These are phyloP conservation scores for Eucera pruinosa DNA, from an alignment of 2,888 invertebrate species.

Conservation along the genomic window DNA sequence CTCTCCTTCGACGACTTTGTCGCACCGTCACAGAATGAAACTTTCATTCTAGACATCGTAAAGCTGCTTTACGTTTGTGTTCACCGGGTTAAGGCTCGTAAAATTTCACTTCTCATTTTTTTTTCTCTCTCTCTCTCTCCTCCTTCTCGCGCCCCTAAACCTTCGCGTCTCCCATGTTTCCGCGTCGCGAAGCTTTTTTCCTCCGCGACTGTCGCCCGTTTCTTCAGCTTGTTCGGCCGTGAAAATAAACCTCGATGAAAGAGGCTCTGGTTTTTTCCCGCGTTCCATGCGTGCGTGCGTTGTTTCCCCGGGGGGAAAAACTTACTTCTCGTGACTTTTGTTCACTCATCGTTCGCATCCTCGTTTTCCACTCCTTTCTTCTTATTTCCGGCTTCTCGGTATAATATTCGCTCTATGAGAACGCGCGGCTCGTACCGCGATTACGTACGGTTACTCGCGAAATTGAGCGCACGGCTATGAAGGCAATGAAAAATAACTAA, in stretches of 20 bases:
- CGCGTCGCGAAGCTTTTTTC: slow-evolving; percentile 35
- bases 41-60: slow-evolving; percentile 74
- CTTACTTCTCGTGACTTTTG: too few species aligned
- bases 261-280: background rate
- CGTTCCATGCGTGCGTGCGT: slow-evolving; percentile 1
- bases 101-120: slow-evolving; percentile 61
- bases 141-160: background rate
- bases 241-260: slow-evolving; percentile 49
- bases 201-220: background rate
- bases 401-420: too few species aligned
- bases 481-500: too few species aligned
- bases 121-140: background rate
- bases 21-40: slow-evolving; percentile 66
- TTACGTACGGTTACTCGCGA: too few species aligned
- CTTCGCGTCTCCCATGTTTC: slow-evolving; percentile 8
- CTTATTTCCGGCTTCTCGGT: too few species aligned
- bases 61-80: slow-evolving; percentile 70
- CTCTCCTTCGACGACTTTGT: slow-evolving; percentile 25
- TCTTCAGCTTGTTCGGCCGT: slow-evolving; percentile 36
- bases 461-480: too few species aligned
- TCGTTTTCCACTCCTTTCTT: too few species aligned
- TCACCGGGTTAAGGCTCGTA: slow-evolving; percentile 55
- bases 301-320: background rate
- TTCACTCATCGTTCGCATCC: too few species aligned
- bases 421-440: too few species aligned